Conservation (phyloP, 1,140 invertebrate species). For the Nilaparvata lugens region DNA sequence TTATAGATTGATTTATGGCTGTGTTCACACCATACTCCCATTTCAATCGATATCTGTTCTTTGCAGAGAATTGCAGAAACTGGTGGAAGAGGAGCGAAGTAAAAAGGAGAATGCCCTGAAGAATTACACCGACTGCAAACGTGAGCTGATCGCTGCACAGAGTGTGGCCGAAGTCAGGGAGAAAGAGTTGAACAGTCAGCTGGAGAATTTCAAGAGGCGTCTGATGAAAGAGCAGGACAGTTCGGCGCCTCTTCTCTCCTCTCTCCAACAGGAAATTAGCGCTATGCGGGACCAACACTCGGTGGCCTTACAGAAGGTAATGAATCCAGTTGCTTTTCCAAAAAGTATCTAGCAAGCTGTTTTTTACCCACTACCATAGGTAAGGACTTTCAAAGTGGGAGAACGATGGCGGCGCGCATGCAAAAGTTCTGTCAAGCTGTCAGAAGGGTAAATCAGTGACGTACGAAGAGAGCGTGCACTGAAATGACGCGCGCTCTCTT, state of each 20-base stretch:
- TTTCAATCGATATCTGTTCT: too few species aligned
- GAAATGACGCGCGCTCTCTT: too few species aligned
- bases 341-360: too few species aligned
- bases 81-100: slow-evolving; percentile 48
- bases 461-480: too few species aligned
- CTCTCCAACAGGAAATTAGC: slow-evolving; percentile 61
- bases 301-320: slow-evolving; percentile 50
- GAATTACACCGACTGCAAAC: slow-evolving; percentile 40
- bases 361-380: too few species aligned
- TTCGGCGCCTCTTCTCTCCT: slow-evolving; percentile 49
- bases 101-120: slow-evolving; percentile 51
- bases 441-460: too few species aligned
- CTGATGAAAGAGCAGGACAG: slow-evolving; percentile 50
- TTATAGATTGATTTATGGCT: too few species aligned
- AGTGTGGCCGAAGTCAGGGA: slow-evolving; percentile 44
- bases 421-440: too few species aligned
- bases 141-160: slow-evolving; percentile 33
- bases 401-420: too few species aligned
- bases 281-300: slow-evolving; percentile 59
- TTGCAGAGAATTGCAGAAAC: slow-evolving; percentile 51
- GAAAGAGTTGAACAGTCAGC: slow-evolving; percentile 48
- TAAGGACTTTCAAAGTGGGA: too few species aligned
- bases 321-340: too few species aligned
- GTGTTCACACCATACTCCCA: too few species aligned
- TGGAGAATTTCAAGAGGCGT: slow-evolving; percentile 53